A percentile compares a stretch with the other conserved stretches of the same genome.
These are phyloP conservation scores for Athene cunicularia DNA, from an alignment of 2,113 vertebrate genomes.

Conservation along the genomic window DNA sequence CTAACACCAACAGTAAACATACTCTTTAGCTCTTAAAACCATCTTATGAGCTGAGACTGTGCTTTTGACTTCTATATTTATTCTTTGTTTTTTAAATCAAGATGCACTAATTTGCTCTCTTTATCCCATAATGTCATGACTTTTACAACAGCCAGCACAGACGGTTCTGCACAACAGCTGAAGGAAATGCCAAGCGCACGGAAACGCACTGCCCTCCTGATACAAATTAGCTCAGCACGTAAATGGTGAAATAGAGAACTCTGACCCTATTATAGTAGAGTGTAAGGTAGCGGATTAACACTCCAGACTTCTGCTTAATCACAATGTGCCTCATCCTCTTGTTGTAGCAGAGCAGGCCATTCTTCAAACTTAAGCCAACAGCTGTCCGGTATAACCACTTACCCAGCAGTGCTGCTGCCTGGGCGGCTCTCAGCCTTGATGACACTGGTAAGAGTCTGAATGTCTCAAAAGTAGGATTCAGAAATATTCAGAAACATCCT, in stretches of 20 bases:
- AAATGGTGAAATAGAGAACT: background rate
- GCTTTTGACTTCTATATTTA: background rate
- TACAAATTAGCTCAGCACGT: background rate
- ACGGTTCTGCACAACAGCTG: background rate
- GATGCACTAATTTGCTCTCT: background rate
- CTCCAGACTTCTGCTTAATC: conserved; percentile 24
- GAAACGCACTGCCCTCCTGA: background rate
- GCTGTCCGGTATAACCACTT: background rate
- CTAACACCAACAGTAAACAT: background rate
- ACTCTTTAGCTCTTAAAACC: background rate
- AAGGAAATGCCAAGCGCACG: conserved; percentile 40
- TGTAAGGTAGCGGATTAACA: background rate
- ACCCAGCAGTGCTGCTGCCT: background rate
- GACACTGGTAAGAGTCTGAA: background rate
- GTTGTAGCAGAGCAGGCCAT: background rate
- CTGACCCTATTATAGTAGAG: background rate
- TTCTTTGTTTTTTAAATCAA: conserved; percentile 6
- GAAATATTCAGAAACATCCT: background rate
- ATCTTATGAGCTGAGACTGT: background rate
- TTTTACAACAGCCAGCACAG: background rate
- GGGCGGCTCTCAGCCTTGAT: background rate
- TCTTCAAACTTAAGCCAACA: background rate
- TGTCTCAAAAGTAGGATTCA: background rate
- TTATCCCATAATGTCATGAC: background rate
- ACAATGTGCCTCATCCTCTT: background rate